Base-by-base conservation (phyloP, 2,888 invertebrate genomes). In the Parnassius orleans region DNA sequence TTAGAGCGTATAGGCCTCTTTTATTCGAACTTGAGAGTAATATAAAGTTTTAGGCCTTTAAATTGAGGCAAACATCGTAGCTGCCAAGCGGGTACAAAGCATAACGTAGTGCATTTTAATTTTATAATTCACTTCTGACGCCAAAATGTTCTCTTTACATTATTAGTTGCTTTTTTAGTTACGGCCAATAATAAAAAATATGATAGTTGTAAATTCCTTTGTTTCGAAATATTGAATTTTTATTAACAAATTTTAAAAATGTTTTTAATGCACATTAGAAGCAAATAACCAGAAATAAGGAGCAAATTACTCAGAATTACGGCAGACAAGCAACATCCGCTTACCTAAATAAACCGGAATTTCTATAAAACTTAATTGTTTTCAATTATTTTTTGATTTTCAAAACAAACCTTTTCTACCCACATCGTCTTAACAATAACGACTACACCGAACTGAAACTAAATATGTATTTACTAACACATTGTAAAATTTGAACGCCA, bases 1-100 rank as follows among this genome's bases (percentile, higher is more conserved):
- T 70, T 76, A 79, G 71, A 71, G 77, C 70, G 66, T 79, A 48
- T 60, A 83, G 82, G 82, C 81, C 81, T 73, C 68, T 67, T 66
- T 69, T 68, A 65, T 68, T 72, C 71, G 71, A 73, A 71, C 71
- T 71, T 73, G 67, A 65, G 67, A 73, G 71, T 68, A 68, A 56
- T 67, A 67, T 68, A 67, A 69, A 67, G 60, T 60, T 56, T 72
- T 81, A 82, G 81, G 83, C 81, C 82, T 70, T 72, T 71, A 63
- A 68, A 42, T 7, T 9, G 42, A 68, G 57, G 66, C 69, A 73
- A 70, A 48, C 15, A 72, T 69, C 68, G 67, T 61, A 74, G 77
- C 72, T 80, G 77, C 74, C 68, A 79, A 82, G 83, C 81, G 68
- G 74, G 66, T 69, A 65, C 52, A 65, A 80, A 74, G 73, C 74